These are phyloP conservation scores for Eurystomus gularis DNA, from an alignment of 2,113 vertebrate species.

Conservation along the genomic window DNA sequence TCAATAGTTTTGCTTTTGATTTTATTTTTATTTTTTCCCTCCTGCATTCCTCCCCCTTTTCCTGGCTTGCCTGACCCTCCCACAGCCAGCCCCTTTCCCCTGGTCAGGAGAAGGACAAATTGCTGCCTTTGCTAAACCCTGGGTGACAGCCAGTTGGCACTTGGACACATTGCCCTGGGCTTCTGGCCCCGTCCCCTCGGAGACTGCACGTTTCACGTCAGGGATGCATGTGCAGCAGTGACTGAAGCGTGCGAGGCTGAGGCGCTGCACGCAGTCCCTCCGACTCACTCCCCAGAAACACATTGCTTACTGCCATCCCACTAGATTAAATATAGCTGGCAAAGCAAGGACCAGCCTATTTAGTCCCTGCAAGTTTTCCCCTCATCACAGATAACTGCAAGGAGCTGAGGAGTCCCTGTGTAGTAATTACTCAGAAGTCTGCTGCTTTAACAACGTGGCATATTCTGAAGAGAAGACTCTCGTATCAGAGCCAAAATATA, in stretches of 20 bases:
- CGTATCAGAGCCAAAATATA: slow-evolving; percentile 42
- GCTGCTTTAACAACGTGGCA: slow-evolving; percentile 60
- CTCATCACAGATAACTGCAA: background rate
- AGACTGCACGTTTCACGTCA: background rate
- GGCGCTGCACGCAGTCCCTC: background rate
- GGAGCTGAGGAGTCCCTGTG: background rate
- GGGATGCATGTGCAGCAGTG: background rate
- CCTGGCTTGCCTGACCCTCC: background rate
- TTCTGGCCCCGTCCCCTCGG: background rate
- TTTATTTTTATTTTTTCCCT: background rate
- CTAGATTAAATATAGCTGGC: background rate
- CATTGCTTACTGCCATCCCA: background rate
- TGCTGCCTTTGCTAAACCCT: background rate
- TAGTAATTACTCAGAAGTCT: background rate
- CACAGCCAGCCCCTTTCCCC: background rate
- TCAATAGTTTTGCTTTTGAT: background rate
- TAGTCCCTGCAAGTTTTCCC: background rate
- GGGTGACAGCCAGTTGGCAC: slow-evolving; percentile 38
- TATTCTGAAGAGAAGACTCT: slow-evolving; percentile 51
- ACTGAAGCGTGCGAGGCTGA: background rate
- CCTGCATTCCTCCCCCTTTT: background rate
- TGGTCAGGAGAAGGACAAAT: slow-evolving; percentile 33
- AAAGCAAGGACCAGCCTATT: background rate
- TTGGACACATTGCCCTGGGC: background rate
- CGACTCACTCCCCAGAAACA: background rate